These are phyloP conservation scores for Sminthurides aquaticus DNA, from an alignment of 2,888 invertebrate genomes.

Conservation along the genomic window DNA sequence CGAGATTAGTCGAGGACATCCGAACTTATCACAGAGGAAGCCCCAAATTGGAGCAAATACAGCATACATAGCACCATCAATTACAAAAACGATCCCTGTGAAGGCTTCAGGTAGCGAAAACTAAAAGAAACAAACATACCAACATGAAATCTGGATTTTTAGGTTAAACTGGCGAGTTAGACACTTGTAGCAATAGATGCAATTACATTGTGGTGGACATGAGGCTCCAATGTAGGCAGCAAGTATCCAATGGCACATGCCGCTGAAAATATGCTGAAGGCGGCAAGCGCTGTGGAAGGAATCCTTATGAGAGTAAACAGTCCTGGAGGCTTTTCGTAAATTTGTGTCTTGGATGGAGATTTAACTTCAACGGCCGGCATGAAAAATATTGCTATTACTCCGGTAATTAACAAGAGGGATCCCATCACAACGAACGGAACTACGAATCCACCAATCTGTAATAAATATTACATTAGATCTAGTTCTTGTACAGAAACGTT, in stretches of 20 bases:
- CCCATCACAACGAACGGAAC: slow-evolving; percentile 49
- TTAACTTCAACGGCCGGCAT: slow-evolving; percentile 49
- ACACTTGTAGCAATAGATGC: background rate
- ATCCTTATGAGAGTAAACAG: slow-evolving; percentile 60
- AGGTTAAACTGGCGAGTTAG: background rate
- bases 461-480: background rate
- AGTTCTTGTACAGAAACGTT: too few species aligned
- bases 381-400: slow-evolving; percentile 45
- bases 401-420: slow-evolving; percentile 45
- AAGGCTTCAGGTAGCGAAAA: slow-evolving; percentile 41
- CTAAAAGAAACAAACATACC: slow-evolving; percentile 3
- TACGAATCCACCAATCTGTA: slow-evolving; percentile 47
- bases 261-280: slow-evolving; percentile 65
- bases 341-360: slow-evolving; percentile 14
- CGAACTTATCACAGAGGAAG: slow-evolving; percentile 65
- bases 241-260: slow-evolving; percentile 79
- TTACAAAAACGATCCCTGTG: slow-evolving; percentile 59
- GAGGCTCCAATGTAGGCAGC: slow-evolving; percentile 80
- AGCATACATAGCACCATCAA: slow-evolving; percentile 76
- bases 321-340: slow-evolving; percentile 43
- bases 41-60: slow-evolving; percentile 71
- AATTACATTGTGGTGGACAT: slow-evolving; percentile 58
- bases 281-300: slow-evolving; percentile 65
- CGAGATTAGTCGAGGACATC: slow-evolving; percentile 62
- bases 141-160: background rate